Conservation (phyloP, 2,113 vertebrate genomes). For the Leucopternis melanops region DNA sequence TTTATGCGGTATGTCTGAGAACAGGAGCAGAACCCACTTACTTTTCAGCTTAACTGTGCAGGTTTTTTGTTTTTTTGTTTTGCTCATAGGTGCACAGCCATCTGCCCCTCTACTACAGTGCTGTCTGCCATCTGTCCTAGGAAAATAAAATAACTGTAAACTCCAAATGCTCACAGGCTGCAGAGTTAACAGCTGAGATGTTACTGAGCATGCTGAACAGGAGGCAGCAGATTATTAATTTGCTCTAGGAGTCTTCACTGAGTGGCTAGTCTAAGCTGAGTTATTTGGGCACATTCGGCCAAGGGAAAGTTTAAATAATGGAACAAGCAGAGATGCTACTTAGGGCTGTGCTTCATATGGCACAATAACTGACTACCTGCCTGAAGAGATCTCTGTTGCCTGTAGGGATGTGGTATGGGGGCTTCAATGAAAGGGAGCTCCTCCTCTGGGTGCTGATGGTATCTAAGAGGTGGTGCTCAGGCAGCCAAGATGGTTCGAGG, state of each 20-base stretch:
- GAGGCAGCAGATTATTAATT: background rate
- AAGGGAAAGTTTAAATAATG: background rate
- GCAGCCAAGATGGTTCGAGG: background rate
- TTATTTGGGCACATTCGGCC: background rate
- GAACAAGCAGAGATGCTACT: background rate
- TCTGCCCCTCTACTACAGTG: conserved; percentile 42
- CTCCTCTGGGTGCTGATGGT: background rate
- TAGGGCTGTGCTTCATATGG: background rate
- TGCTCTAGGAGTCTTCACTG: background rate
- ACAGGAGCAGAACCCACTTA: background rate
- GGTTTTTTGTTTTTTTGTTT: background rate
- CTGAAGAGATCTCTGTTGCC: background rate
- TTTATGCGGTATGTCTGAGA: background rate
- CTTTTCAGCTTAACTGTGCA: background rate
- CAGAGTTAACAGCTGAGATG: conserved; percentile 41
- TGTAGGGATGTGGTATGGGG: background rate
- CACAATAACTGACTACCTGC: background rate
- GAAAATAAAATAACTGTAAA: conserved; percentile 48
- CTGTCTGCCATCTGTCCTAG: conserved; percentile 54
- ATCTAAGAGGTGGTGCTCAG: background rate
- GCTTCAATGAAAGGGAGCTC: background rate
- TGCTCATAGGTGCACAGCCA: conserved; percentile 41
- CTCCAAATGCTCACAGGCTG: conserved; percentile 40
- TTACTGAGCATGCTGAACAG: background rate
- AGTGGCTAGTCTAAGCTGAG: background rate